Conservation (phyloP, 2,113 vertebrate species). For the Uropsilus gracilis region DNA sequence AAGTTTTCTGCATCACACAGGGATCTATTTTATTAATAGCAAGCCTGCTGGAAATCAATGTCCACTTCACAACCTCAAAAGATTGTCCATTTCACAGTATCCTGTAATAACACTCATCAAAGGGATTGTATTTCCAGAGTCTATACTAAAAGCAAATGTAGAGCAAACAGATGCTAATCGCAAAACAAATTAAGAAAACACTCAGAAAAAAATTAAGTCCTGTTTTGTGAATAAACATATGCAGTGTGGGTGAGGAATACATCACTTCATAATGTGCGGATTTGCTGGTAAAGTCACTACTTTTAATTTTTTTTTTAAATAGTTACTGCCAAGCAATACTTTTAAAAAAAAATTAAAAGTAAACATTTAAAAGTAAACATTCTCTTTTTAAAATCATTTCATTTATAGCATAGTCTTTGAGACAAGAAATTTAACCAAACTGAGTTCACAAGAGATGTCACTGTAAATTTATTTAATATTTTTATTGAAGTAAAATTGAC, state of each 20-base stretch:
- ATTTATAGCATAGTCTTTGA: not conserved
- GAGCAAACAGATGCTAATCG: not conserved
- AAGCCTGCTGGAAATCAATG: not conserved
- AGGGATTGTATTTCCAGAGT: not conserved
- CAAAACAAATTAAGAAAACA: not conserved
- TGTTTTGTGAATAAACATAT: constrained; percentile 3
- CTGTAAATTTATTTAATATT: not conserved
- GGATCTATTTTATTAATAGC: not conserved
- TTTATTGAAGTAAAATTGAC: not conserved
- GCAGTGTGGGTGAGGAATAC: not conserved
- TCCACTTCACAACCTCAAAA: not conserved
- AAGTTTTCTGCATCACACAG: not conserved
- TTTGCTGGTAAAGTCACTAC: not conserved
- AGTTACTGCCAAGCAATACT: too few relatives aligned
- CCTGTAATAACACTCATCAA: not conserved
- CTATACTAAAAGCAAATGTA: not conserved
- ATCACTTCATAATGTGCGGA: not conserved
- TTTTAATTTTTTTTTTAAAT: not conserved
- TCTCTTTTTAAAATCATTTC: not conserved
- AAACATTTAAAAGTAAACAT: not conserved
- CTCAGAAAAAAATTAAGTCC: not conserved
- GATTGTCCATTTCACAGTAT: not conserved
- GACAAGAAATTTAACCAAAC: constrained; percentile 10
- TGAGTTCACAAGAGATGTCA: not conserved
- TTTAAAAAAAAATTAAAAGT: not conserved